Percentiles rank a stretch among this genome's conserved stretches.
These are phyloP conservation scores for Euwallacea similis DNA, from an alignment of 1,140 invertebrate genomes.

Conservation along the genomic window DNA sequence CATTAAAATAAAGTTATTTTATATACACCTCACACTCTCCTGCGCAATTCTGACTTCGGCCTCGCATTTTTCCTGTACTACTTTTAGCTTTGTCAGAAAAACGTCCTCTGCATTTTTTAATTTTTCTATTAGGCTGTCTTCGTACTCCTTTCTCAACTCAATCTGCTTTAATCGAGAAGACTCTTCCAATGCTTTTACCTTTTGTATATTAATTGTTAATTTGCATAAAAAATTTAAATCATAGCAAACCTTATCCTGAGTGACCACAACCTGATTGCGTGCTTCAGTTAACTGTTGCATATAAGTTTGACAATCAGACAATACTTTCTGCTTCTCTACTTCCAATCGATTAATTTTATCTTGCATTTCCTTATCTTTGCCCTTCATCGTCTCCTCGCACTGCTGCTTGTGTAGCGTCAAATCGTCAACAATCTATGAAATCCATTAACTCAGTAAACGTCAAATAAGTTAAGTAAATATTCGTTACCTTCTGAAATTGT, in stretches of 20 bases:
- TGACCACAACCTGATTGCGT: conserved; percentile 53
- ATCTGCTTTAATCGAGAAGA: conserved; percentile 30
- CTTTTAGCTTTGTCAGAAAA: conserved; percentile 43
- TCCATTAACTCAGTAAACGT: not conserved
- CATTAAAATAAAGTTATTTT: not conserved
- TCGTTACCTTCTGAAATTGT: conserved; percentile 27
- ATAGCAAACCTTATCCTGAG: conserved; percentile 44
- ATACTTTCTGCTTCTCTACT: conserved; percentile 50
- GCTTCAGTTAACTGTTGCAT: conserved; percentile 35
- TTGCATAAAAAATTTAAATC: conserved; percentile 37
- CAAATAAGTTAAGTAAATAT: not conserved
- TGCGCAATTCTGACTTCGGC: conserved; percentile 30
- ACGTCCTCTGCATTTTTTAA: conserved; percentile 51
- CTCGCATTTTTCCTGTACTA: conserved; percentile 42
- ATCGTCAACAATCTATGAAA: conserved; percentile 26
- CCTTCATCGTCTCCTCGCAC: conserved; percentile 28
- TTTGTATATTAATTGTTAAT: not conserved
- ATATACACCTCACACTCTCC: conserved; percentile 6
- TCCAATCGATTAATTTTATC: conserved; percentile 49
- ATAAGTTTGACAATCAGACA: conserved; percentile 25
- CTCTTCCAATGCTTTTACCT: conserved; percentile 16
- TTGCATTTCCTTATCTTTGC: conserved; percentile 45
- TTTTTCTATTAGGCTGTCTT: conserved; percentile 31
- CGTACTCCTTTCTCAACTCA: conserved; percentile 27
- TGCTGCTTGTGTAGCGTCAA: conserved; percentile 26